Base-by-base conservation (phyloP, 2,888 invertebrate genomes). In the Coremacera marginata region DNA sequence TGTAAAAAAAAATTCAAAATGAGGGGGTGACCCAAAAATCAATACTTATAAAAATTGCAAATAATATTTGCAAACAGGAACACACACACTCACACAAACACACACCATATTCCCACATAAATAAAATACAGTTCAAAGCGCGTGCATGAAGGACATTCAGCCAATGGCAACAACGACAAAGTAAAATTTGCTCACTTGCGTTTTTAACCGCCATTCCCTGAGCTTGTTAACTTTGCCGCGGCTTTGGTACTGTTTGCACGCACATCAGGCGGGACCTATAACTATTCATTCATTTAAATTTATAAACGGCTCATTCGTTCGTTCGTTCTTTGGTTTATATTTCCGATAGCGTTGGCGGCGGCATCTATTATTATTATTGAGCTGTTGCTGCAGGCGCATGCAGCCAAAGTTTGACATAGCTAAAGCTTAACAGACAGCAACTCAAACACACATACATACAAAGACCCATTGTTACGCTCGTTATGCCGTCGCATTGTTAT, bases 21-120 rank as follows among this genome's bases (percentile, higher is more conserved):
- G 14, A 1, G 14, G 44, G 3, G 44, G 44, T 11, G 11, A 22
- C 7, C 7, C 5, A 11, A 51, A 68, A 68, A 68, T 68, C 68
- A 68, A 68, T 68, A 68, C 27, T 22, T 44, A 49, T 68, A 9
- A 49, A 68, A 68, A 49, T 68, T 68, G 22, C 19, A 49, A 68
- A 68, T 68, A 68, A 68, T 51, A 68, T 19, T 68, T 68, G 44
- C 68, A 68, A 68, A 68, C 14, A 60, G 3, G 8, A 34, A 27
- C 14, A 16, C 34, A 63, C 1, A 11, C 37, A 37, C 8, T 37
- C 37, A 11, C 55, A 14, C 44, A 44, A 4, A 44, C 44, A 44
- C 11, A 44, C 14, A 0, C 44, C 44, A 44, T 3, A 44, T 7
- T 11, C 11, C 11, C 44, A 44, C 44, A 44, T 11, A 44, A 44